Base-by-base conservation (phyloP, 2,888 invertebrate species). In the Plebejus melissa region DNA sequence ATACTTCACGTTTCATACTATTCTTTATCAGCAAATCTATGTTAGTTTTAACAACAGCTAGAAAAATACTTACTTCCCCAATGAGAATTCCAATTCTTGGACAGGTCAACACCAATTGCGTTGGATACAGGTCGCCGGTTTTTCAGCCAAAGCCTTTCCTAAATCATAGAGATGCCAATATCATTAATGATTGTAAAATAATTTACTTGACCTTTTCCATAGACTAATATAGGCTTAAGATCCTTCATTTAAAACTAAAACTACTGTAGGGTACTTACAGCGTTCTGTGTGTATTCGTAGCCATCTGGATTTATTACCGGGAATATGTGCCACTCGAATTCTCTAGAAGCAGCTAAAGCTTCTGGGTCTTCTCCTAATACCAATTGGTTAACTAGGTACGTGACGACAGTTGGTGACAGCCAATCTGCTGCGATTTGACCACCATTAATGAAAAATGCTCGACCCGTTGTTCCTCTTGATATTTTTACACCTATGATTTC, bases 241-340 rank as follows among this genome's bases (percentile, higher is more conserved):
- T 50, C 0, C 16, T 13, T 4, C 3, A 4, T 13, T 13, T 4
- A 16, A 54, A 54, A 16, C 1, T 16, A 4, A 54, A 54, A 16
- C 4, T 69, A 16, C 4, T 69, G n/a, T 60, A 74, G 22, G 28
- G n/a, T 69, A 77, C 89, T 85, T 83, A 94, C 95, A 22, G 84
- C 86, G 4, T 94, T 94, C 81, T 96, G 96, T 0, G 96, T 94
- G 84, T 95, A 96, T 57, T 94, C 95, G 81, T 95, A 96, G 2
- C 97, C 97, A 88, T 97, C 97, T 11, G 97, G 97, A 85, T 97
- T 97, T 38, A 95, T 87, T 28, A 96, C 89, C 0, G 97, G 97
- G 78, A 97, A 94, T 76, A 97, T 94, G 83, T 96, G 96, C 96
- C 96, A 97, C 79, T 96, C 96, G 81, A 94, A 94, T 54, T 91